Percentiles rank a stretch among this genome's conserved stretches.
These are phyloP conservation scores for Sylvia borin DNA, from an alignment of 2,797 vertebrate species.

Conservation along the genomic window DNA sequence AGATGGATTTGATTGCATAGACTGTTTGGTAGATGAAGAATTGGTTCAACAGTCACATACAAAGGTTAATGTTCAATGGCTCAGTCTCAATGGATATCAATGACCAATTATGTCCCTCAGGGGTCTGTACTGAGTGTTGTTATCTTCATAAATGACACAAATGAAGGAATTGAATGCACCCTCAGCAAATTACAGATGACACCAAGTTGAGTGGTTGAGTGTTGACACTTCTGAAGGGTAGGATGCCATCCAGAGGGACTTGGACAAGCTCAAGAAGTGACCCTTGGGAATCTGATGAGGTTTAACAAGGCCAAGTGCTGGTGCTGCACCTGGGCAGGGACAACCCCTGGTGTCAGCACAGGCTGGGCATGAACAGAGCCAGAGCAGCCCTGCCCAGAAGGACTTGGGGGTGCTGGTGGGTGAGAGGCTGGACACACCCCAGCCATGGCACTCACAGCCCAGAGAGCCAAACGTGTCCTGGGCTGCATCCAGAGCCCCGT, in stretches of 20 bases:
- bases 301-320: not conserved
- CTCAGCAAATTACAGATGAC: not conserved
- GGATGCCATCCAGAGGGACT: not conserved
- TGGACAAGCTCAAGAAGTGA: accelerated
- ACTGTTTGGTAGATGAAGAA: not conserved
- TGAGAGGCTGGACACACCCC: not conserved
- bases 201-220: not conserved
- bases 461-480: not conserved
- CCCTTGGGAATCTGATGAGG: not conserved
- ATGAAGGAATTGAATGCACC: accelerated
- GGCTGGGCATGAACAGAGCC: not conserved
- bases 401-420: not conserved
- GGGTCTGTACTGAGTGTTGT: not conserved
- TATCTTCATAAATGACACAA: not conserved
- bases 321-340: accelerated
- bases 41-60: not conserved
- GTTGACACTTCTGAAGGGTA: not conserved
- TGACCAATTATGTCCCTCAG: not conserved
- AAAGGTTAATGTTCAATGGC: not conserved
- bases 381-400: not conserved
- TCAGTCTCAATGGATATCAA: not conserved
- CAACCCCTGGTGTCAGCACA: accelerated
- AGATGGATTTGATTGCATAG: not conserved
- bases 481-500: not conserved
- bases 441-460: not conserved